These are phyloP conservation scores for Netelia melanura DNA, from an alignment of 2,888 invertebrate species.

Conservation along the genomic window DNA sequence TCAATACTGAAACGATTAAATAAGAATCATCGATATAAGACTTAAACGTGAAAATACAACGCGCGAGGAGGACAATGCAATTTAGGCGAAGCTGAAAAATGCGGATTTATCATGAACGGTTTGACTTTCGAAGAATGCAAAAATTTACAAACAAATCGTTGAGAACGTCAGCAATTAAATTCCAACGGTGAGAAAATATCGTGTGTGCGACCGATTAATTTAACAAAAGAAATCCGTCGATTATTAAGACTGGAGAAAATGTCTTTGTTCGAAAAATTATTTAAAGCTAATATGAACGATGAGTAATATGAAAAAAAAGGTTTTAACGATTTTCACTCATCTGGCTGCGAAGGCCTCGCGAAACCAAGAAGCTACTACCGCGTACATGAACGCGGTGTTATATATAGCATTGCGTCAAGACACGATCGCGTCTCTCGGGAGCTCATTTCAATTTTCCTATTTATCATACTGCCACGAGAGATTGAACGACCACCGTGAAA, in stretches of 20 bases:
- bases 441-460: background rate
- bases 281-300: no score
- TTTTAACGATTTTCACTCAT: no score
- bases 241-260: no score
- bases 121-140: background rate
- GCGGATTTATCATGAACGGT: background rate
- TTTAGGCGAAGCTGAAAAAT: background rate
- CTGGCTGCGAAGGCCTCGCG: no score
- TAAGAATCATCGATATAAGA: background rate
- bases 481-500: background rate
- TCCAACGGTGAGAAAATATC: no score
- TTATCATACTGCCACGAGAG: background rate
- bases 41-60: background rate
- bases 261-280: no score
- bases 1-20: constrained; percentile 1
- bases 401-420: background rate
- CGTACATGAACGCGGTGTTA: background rate
- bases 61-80: background rate
- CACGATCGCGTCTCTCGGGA: no score
- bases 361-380: no score
- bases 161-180: no score
- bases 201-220: no score
- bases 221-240: no score
- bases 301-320: no score
- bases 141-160: background rate